phyloP scores from a whole-genome alignment of 2,888 invertebrate genomes.

The Eristalis pertinax region DNA sequence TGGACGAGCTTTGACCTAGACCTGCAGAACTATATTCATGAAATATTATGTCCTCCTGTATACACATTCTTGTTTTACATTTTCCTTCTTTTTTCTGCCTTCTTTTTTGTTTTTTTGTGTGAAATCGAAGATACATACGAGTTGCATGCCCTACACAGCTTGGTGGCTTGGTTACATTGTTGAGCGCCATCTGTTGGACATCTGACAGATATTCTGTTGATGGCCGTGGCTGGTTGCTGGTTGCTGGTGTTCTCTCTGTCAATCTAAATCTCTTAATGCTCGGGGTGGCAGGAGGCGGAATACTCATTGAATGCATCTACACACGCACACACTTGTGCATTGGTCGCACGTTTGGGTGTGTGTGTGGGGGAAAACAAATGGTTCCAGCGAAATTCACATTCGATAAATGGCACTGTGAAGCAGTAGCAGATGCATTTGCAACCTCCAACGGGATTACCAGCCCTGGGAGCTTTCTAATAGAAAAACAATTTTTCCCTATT shows the following conservation, averaged over 20 bases:
- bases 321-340: not conserved
- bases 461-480: slow-evolving; percentile 67
- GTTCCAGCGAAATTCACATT: slow-evolving; percentile 39
- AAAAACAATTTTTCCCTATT: slow-evolving; percentile 43
- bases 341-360: not conserved
- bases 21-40: slow-evolving; percentile 64
- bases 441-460: slow-evolving; percentile 39
- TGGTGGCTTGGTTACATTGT: slow-evolving; percentile 12
- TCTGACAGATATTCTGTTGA: not conserved
- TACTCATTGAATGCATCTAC: not conserved
- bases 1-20: slow-evolving; percentile 67
- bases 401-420: slow-evolving; percentile 42
- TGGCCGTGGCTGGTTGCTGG: not conserved
- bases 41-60: slow-evolving; percentile 29
- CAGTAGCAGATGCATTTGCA: slow-evolving; percentile 47
- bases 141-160: slow-evolving; percentile 22
- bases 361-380: slow-evolving; percentile 32
- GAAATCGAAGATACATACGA: slow-evolving; percentile 30
- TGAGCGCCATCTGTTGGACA: slow-evolving; percentile 49
- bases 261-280: slow-evolving; percentile 36
- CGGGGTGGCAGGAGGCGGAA: slow-evolving; percentile 19
- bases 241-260: not conserved
- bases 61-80: not conserved
- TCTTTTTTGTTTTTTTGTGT: not conserved
- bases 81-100: not conserved